These are phyloP conservation scores for Parnassius mnemosyne DNA, from an alignment of 2,888 invertebrate genomes.

Conservation along the genomic window DNA sequence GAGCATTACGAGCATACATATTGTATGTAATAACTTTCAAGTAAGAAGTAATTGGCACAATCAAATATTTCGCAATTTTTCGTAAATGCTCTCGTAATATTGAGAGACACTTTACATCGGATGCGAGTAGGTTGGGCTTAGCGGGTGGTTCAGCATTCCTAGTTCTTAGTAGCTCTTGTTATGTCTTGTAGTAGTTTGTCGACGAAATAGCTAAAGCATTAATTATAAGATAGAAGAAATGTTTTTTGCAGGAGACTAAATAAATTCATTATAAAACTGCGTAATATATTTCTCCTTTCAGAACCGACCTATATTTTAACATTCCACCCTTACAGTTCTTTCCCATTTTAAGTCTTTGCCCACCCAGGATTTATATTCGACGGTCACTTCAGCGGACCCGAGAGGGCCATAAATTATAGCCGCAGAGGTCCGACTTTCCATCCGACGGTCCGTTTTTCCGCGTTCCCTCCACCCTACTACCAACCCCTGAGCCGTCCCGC, in stretches of 20 bases:
- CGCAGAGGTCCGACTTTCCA: constrained; percentile 52
- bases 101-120: too few species aligned
- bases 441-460: constrained; percentile 31
- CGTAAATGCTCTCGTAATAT: too few species aligned
- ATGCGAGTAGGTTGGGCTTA: too few species aligned
- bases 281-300: neutral
- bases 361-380: constrained; percentile 75
- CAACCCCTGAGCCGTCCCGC: constrained; percentile 48
- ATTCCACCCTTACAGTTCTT: constrained; percentile 43
- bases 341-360: constrained; percentile 70
- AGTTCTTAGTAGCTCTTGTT: too few species aligned
- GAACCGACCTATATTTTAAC: constrained; percentile 26
- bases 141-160: too few species aligned
- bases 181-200: too few species aligned
- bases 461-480: constrained; percentile 43
- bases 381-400: constrained; percentile 74
- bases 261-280: constrained; percentile 11
- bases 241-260: neutral
- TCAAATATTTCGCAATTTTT: too few species aligned
- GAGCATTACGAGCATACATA: too few species aligned
- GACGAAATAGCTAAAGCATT: too few species aligned
- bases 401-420: constrained; percentile 77
- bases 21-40: too few species aligned
- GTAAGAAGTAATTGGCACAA: too few species aligned
- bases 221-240: neutral